Evolutionary conservation across 2,113 vertebrate species (phyloP).

Genomic region (Dromaius novaehollandiae): DNA sequence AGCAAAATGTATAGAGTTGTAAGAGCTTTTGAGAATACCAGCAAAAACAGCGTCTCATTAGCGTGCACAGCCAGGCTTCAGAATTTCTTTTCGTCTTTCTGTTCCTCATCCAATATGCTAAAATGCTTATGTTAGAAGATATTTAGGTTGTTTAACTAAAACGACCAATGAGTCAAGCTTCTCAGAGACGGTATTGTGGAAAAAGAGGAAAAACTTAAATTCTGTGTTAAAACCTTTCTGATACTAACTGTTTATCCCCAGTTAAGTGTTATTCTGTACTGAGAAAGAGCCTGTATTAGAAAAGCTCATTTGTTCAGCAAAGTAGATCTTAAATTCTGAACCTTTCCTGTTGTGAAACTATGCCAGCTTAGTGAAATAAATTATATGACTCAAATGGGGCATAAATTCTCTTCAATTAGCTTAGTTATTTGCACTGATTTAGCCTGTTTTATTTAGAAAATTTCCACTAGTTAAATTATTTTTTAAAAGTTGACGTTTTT

Average conservation of each 20-base stretch:
- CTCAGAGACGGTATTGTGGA: neutral
- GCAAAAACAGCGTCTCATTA: neutral
- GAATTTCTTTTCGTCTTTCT: neutral
- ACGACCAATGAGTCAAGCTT: neutral
- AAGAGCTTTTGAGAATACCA: neutral
- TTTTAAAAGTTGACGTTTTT: neutral
- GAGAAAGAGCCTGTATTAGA: neutral
- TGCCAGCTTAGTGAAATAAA: neutral
- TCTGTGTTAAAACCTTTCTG: neutral
- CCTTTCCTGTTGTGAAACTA: neutral
- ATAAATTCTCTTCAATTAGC: neutral
- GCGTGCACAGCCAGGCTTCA: fast-evolving
- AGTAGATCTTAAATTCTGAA: neutral
- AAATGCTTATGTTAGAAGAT: neutral
- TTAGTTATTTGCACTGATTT: neutral
- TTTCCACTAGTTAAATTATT: neutral
- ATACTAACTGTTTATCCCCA: neutral
- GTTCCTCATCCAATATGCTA: neutral
- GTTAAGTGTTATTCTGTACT: neutral
- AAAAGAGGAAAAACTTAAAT: neutral
- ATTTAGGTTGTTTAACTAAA: neutral
- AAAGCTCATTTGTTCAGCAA: neutral
- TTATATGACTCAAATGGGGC: neutral
- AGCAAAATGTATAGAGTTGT: too few relatives aligned
- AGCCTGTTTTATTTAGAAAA: neutral